These are phyloP conservation scores for Coecobrya sp. DNA, from an alignment of 2,888 invertebrate genomes.

Conservation along the genomic window DNA sequence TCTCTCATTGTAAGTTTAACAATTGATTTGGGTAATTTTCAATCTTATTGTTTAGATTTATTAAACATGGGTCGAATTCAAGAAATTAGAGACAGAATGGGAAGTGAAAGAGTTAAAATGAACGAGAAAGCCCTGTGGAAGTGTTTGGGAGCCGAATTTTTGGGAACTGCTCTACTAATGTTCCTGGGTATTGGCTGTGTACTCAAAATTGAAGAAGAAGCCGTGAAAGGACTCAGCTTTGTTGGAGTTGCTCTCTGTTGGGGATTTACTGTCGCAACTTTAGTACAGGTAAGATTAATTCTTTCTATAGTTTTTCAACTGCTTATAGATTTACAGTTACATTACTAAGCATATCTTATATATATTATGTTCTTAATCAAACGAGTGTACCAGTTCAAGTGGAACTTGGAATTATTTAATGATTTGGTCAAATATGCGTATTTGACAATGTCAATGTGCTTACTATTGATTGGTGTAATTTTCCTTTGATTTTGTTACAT, in stretches of 20 bases:
- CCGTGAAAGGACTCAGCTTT: slow-evolving; percentile 87
- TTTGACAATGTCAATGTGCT: not conserved
- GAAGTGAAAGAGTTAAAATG: slow-evolving; percentile 81
- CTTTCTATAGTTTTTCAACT: not conserved
- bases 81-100: slow-evolving; percentile 83
- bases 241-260: slow-evolving; percentile 92
- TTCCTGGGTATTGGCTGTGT: slow-evolving; percentile 95
- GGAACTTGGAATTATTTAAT: too few species aligned
- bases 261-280: slow-evolving; percentile 94
- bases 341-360: too few species aligned
- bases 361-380: too few species aligned
- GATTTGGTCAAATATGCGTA: not conserved
- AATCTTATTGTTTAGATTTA: slow-evolving; percentile 75
- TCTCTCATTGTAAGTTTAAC: not conserved
- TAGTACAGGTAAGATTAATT: slow-evolving; percentile 92
- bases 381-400: too few species aligned
- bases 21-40: not conserved
- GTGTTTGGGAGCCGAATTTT: slow-evolving; percentile 94
- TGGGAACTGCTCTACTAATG: slow-evolving; percentile 95
- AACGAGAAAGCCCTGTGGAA: slow-evolving; percentile 91
- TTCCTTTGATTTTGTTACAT: too few species aligned
- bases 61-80: slow-evolving; percentile 85
- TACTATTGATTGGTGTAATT: too few species aligned
- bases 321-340: too few species aligned
- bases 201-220: slow-evolving; percentile 88